These are phyloP conservation scores for Phoenicopterus ruber DNA, from an alignment of 2,113 vertebrate species.

Conservation along the genomic window DNA sequence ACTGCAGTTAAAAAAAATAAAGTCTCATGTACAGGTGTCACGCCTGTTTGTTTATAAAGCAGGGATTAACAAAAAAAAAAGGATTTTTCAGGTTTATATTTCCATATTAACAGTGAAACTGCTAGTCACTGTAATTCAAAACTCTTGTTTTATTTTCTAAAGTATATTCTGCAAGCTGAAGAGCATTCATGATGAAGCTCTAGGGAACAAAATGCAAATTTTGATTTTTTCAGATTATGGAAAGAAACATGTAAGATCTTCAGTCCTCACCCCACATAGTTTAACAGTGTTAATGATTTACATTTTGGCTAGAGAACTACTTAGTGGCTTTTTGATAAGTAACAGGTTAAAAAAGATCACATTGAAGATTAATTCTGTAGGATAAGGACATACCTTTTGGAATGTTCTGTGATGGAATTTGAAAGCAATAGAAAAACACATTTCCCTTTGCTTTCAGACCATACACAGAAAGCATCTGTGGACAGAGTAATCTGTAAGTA, in stretches of 20 bases:
- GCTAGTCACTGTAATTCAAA: not conserved
- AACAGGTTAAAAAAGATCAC: not conserved
- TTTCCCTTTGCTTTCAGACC: not conserved
- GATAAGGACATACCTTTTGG: not conserved
- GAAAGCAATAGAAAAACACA: not conserved
- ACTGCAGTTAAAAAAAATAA: not conserved
- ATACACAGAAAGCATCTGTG: not conserved
- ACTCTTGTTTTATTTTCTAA: not conserved
- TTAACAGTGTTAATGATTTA: slow-evolving; percentile 40
- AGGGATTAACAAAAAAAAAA: not conserved
- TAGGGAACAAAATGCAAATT: not conserved
- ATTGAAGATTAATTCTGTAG: not conserved
- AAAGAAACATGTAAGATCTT: not conserved
- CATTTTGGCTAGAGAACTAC: not conserved
- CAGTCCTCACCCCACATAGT: not conserved
- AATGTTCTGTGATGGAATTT: not conserved
- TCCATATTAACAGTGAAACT: not conserved
- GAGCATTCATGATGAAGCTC: not conserved
- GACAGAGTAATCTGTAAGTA: not conserved
- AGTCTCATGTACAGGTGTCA: not conserved
- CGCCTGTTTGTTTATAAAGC: not conserved
- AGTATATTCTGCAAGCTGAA: not conserved
- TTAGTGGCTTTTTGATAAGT: not conserved
- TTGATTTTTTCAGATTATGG: not conserved
- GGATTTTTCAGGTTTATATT: not conserved